A percentile compares a stretch with the other conserved stretches of the same genome.
phyloP scores from a whole-genome alignment of 2,113 vertebrate genomes.

The Menidia beryllina region DNA sequence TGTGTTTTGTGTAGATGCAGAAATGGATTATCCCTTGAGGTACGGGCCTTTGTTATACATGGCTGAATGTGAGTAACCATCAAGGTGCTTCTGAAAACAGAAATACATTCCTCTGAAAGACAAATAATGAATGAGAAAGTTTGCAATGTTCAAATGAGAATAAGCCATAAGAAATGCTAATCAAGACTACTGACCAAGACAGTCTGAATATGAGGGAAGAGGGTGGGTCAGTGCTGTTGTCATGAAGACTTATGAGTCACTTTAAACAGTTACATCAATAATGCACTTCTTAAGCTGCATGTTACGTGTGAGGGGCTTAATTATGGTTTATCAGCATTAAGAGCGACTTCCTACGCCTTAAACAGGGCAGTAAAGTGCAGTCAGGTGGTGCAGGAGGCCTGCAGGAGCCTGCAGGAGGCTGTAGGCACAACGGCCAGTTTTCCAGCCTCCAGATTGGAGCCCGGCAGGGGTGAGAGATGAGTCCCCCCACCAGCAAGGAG shows the following conservation, averaged over 20 bases:
- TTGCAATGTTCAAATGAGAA: too few species aligned
- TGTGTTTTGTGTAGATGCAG: too few species aligned
- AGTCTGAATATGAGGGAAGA: background rate
- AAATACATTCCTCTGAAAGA: too few species aligned
- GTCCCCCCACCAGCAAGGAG: conserved; percentile 40
- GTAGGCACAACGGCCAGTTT: conserved; percentile 52
- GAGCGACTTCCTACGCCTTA: conserved; percentile 11
- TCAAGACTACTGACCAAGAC: too few species aligned
- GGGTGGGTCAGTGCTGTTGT: background rate
- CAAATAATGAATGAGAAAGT: too few species aligned
- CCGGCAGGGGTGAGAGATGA: conserved; percentile 74
- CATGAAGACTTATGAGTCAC: too few species aligned
- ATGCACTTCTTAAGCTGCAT: background rate
- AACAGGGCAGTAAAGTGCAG: conserved; percentile 38
- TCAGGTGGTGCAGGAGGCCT: conserved; percentile 42
- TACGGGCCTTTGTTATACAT: too few species aligned
- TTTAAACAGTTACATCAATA: too few species aligned
- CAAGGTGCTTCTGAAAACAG: too few species aligned
- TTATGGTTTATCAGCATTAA: conserved; percentile 18
- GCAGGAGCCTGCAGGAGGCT: conserved; percentile 58
- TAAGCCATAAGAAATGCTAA: too few species aligned
- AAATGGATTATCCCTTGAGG: too few species aligned
- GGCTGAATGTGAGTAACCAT: too few species aligned
- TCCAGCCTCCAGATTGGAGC: conserved; percentile 75
- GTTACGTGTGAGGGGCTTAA: conserved; percentile 3